Conservation (phyloP, 2,797 vertebrate genomes). For the Syngnathus acus region DNA sequence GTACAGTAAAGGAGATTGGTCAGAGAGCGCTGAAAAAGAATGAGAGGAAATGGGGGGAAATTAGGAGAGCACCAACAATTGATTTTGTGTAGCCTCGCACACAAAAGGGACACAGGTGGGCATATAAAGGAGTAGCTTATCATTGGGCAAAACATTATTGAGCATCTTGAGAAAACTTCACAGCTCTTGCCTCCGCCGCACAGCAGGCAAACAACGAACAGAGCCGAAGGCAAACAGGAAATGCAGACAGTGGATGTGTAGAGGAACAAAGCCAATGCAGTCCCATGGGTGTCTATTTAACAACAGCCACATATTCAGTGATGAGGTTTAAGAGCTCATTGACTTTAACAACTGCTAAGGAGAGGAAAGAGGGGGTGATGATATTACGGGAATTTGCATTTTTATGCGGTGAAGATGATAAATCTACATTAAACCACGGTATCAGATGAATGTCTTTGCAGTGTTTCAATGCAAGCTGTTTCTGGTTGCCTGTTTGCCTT, state of each 20-base stretch:
- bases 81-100: slow-evolving; percentile 38
- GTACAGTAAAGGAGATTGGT: slow-evolving; percentile 42
- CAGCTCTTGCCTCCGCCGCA: slow-evolving; percentile 27
- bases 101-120: slow-evolving; percentile 53
- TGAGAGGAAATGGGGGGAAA: slow-evolving; percentile 14
- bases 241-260: slow-evolving; percentile 43
- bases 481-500: slow-evolving; percentile 22
- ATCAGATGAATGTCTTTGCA: slow-evolving; percentile 40
- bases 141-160: slow-evolving; percentile 39
- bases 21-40: slow-evolving; percentile 44
- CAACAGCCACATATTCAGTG: slow-evolving; percentile 39
- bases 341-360: slow-evolving; percentile 67
- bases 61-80: slow-evolving; percentile 16
- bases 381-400: slow-evolving; percentile 58
- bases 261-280: slow-evolving; percentile 38
- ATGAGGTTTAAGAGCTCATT: slow-evolving; percentile 67
- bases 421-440: slow-evolving; percentile 57
- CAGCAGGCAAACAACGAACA: slow-evolving; percentile 39
- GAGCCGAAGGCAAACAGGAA: slow-evolving; percentile 41
- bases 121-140: slow-evolving; percentile 39
- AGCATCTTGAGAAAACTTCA: slow-evolving; percentile 38
- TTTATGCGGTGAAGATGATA: slow-evolving; percentile 53
- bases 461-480: slow-evolving; percentile 20
- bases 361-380: slow-evolving; percentile 46
- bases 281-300: slow-evolving; percentile 44